phyloP scores from a whole-genome alignment of 2,797 vertebrate species.

The Orestias chungarensis region DNA sequence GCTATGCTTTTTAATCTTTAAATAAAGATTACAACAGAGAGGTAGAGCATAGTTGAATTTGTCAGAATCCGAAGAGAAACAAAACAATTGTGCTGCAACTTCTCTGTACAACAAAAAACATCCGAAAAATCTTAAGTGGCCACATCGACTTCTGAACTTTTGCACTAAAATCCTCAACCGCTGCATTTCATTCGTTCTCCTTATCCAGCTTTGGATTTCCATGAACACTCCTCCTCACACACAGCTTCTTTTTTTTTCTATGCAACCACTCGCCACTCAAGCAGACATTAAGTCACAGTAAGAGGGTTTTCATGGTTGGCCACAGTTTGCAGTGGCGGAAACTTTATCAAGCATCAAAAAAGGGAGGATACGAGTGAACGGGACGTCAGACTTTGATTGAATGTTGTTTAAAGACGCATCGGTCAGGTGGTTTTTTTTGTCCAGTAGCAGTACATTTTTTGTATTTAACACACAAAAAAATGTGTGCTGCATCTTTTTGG shows the following conservation, averaged over 20 bases:
- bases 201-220: slow-evolving; percentile 37
- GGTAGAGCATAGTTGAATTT: not conserved
- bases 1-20: not conserved
- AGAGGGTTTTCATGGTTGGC: slow-evolving; percentile 72
- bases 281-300: slow-evolving; percentile 77
- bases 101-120: not conserved
- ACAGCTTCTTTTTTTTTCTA: slow-evolving; percentile 30
- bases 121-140: not conserved
- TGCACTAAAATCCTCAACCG: slow-evolving; percentile 18
- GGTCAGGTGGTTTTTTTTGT: slow-evolving; percentile 21
- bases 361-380: slow-evolving; percentile 50
- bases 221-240: slow-evolving; percentile 30
- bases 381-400: slow-evolving; percentile 57
- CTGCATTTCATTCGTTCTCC: slow-evolving; percentile 22
- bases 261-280: slow-evolving; percentile 25
- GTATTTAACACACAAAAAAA: not conserved
- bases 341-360: slow-evolving; percentile 70
- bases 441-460: not conserved
- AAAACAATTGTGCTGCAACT: not conserved
- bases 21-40: not conserved
- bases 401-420: slow-evolving; percentile 27
- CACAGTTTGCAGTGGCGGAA: slow-evolving; percentile 66
- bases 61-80: not conserved
- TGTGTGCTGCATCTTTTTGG: not conserved
- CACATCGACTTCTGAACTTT: slow-evolving; percentile 4